Evolutionary conservation across 2,113 vertebrate genomes (phyloP).

Genomic region (Phasianus colchicus): DNA sequence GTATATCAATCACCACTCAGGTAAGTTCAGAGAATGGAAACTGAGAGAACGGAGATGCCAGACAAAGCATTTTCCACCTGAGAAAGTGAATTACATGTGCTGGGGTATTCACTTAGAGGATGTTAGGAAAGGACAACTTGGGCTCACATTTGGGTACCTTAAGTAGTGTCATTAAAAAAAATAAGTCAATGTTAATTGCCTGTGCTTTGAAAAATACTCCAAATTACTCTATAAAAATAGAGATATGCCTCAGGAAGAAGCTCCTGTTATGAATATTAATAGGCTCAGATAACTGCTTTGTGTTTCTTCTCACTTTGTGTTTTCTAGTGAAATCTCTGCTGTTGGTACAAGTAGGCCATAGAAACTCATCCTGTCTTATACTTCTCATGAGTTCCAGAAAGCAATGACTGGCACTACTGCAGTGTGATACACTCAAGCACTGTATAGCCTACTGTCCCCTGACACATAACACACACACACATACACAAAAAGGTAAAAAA

Average conservation of each 20-base stretch:
- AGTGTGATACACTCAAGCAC: neutral
- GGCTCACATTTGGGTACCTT: neutral
- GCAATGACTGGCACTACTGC: neutral
- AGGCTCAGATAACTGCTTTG: neutral
- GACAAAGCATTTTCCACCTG: neutral
- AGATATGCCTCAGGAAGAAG: slow-evolving; percentile 16
- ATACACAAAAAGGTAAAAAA: neutral
- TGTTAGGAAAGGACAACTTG: neutral
- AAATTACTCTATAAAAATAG: slow-evolving; percentile 24
- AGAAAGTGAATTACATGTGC: neutral
- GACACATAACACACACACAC: neutral
- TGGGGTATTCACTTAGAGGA: neutral
- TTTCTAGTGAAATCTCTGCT: neutral
- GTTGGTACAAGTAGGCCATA: neutral
- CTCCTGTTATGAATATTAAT: slow-evolving; percentile 18
- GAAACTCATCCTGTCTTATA: neutral
- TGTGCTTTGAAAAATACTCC: slow-evolving; percentile 27
- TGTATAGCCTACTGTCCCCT: neutral
- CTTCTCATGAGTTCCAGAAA: neutral
- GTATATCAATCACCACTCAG: neutral
- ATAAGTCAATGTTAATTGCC: neutral
- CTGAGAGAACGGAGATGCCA: neutral
- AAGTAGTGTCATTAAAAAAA: neutral
- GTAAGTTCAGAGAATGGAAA: neutral
- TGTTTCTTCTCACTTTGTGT: neutral